Evolutionary conservation across 2,888 invertebrate genomes (phyloP), one percentile per base, ranked within the genome.

Genomic region (Drosophila melanosoma): DNA sequence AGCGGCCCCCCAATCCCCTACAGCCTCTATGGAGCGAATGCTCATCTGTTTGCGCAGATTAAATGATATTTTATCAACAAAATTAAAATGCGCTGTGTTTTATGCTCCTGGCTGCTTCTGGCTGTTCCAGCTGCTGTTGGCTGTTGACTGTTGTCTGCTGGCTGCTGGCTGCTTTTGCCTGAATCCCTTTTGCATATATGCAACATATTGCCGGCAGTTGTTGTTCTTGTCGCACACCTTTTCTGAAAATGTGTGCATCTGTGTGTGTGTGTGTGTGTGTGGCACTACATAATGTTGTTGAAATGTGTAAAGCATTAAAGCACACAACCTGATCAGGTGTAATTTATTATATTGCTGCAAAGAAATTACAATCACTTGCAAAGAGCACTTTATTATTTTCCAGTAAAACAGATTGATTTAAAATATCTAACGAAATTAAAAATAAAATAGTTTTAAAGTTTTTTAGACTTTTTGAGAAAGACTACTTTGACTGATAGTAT

Each of bases 41-140:
- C 58, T 75, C 79, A 78, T 67, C 79, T 79, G 79, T 75, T 76
- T 54, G 78, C 76, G 60, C 71, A 85, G 86, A 87, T 87, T 85
- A 87, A 85, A 83, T 86, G 80, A 76, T 81, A 86, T 87, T 87
- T 87, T 88, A 87, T 80, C 88, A 86, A 77, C 80, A 81, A 87
- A 82, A 85, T 87, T 80, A 82, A 85, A 87, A 87, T 83, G 80
- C 81, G 35, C 65, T 60, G 54, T 68, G 69, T 26, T 66, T 48
- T 58, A 40, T 51, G 40, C 51, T 48, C 58, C 26, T 29, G 40
- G 61, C 63, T 56, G 45, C 36, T 35, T 40, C 69, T 61, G 10
- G 10, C 74, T 56, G 57, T 57, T 71, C 68, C 75, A 64, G 58
- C 62, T 74, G 70, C 57, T 67, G 48, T n/a, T 40, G 33, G 10